These are phyloP conservation scores for Drosophila willistoni DNA, from an alignment of 1,140 invertebrate species.

Conservation along the genomic window DNA sequence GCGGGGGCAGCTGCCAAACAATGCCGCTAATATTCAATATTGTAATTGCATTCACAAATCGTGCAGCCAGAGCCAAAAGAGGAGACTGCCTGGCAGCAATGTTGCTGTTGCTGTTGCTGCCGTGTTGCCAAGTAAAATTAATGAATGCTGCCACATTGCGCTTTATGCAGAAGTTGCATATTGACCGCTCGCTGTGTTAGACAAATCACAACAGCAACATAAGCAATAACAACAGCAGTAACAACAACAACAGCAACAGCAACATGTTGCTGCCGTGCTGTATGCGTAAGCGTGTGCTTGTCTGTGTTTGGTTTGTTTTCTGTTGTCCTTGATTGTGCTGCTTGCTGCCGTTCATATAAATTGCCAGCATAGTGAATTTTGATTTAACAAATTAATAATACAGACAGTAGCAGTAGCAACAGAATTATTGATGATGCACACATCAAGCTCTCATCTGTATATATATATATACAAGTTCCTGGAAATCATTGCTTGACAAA, in stretches of 20 bases:
- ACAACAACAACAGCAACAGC: conserved; percentile 38
- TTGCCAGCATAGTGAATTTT: conserved; percentile 67
- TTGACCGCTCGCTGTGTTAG: conserved; percentile 81
- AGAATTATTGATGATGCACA: conserved; percentile 77
- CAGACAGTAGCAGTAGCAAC: conserved; percentile 61
- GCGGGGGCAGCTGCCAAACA: conserved; percentile 72
- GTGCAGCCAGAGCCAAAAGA: conserved; percentile 29
- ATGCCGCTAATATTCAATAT: conserved; percentile 81
- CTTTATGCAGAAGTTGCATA: conserved; percentile 64
- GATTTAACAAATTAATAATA: conserved; percentile 82
- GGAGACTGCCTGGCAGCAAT: conserved; percentile 42
- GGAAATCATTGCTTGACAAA: conserved; percentile 71
- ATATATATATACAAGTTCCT: conserved; percentile 45
- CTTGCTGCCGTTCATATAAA: conserved; percentile 66
- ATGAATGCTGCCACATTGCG: conserved; percentile 68
- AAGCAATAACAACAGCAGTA: conserved; percentile 38
- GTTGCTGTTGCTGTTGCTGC: background rate
- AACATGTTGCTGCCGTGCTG: conserved; percentile 59
- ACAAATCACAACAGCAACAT: conserved; percentile 76
- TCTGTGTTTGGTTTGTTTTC: no score
- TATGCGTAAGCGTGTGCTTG: conserved; percentile 59
- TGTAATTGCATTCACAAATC: conserved; percentile 82
- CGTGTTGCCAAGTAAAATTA: conserved; percentile 62
- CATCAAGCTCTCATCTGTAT: conserved; percentile 29
- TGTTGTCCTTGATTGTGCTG: conserved; percentile 39